These are phyloP conservation scores for Onychostoma macrolepis DNA, from an alignment of 2,113 vertebrate species.

Conservation along the genomic window DNA sequence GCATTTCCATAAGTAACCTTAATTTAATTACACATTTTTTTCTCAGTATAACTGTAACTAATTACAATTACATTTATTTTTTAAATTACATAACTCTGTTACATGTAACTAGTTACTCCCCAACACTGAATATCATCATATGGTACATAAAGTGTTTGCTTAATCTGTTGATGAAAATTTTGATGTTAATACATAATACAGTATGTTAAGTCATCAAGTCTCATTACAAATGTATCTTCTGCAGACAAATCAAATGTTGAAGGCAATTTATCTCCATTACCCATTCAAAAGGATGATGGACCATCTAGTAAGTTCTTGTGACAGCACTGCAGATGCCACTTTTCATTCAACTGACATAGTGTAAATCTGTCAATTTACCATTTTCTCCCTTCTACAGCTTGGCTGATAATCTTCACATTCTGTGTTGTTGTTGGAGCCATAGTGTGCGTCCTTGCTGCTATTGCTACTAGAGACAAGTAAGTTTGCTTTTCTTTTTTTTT, in stretches of 20 bases:
- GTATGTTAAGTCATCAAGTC: neutral
- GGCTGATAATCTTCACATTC: slow-evolving; percentile 54
- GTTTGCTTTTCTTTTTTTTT: neutral
- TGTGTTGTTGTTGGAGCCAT: slow-evolving; percentile 48
- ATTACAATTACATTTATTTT: too few relatives aligned
- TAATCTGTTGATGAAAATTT: neutral
- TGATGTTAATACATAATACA: neutral
- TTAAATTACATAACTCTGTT: too few relatives aligned
- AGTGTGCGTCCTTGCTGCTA: slow-evolving; percentile 45
- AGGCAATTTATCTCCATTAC: neutral
- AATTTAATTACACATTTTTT: too few relatives aligned
- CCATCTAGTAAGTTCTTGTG: slow-evolving; percentile 46
- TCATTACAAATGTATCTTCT: neutral
- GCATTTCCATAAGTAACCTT: too few relatives aligned
- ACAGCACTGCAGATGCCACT: neutral
- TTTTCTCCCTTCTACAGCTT: slow-evolving; percentile 20
- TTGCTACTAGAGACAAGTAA: slow-evolving; percentile 58
- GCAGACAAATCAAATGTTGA: neutral
- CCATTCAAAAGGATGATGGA: neutral
- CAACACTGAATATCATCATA: neutral
- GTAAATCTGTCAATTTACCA: slow-evolving; percentile 9
- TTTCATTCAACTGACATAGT: neutral
- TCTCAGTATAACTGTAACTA: too few relatives aligned
- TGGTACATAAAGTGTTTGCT: neutral
- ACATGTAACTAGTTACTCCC: too few relatives aligned